Evolutionary conservation across 2,113 vertebrate species (phyloP).

Genomic region (Caretta caretta): DNA sequence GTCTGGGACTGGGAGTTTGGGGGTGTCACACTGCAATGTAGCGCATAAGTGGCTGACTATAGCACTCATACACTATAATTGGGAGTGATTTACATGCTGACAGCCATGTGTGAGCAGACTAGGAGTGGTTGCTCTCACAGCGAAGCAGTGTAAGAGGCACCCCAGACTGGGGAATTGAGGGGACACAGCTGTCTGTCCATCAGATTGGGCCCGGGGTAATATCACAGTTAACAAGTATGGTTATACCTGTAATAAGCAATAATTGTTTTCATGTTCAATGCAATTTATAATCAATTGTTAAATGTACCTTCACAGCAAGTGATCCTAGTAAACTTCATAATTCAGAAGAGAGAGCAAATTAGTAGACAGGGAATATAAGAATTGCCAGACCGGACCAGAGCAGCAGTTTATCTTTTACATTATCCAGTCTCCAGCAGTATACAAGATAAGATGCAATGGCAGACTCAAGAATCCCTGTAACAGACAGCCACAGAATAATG

Average conservation of each 20-base stretch:
- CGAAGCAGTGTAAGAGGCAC: not conserved
- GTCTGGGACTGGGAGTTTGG: too few relatives aligned
- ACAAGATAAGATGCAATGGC: rapidly evolving
- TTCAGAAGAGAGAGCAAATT: rapidly evolving
- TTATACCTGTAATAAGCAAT: not conserved
- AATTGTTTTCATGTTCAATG: not conserved
- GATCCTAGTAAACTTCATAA: rapidly evolving
- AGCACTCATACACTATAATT: too few relatives aligned
- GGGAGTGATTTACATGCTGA: too few relatives aligned
- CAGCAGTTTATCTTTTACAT: rapidly evolving
- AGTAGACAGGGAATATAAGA: not conserved
- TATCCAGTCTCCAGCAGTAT: rapidly evolving
- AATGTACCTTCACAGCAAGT: rapidly evolving
- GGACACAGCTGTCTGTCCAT: not conserved
- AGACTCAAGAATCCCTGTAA: not conserved
- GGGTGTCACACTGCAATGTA: too few relatives aligned
- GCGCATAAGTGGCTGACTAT: too few relatives aligned
- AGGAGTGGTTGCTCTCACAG: not conserved
- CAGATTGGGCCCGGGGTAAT: not conserved
- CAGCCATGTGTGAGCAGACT: not conserved
- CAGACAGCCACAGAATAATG: rapidly evolving
- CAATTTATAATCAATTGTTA: not conserved
- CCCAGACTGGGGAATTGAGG: not conserved
- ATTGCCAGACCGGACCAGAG: rapidly evolving
- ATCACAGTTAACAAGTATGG: not conserved